Base-by-base conservation (phyloP, 2,797 vertebrate genomes). In the Geotrypetes seraphini region DNA sequence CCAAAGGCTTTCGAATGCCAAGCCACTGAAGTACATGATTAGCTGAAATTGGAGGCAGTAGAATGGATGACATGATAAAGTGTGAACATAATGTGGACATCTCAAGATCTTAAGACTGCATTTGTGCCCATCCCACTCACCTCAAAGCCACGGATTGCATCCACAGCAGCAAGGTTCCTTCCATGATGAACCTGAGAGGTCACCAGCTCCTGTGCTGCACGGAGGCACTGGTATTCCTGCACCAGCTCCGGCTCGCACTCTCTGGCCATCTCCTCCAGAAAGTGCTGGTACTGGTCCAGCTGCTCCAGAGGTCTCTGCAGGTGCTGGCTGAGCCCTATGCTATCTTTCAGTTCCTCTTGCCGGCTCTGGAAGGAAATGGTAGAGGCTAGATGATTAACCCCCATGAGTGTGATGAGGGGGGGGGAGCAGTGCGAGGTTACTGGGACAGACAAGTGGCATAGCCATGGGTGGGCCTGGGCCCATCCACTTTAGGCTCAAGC, bases 81-180 rank as follows among this genome's bases (percentile, higher is more conserved):
- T n/a, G n/a, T n/a, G n/a, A n/a, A n/a, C n/a, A n/a, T n/a, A n/a
- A n/a, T n/a, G n/a, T n/a, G n/a, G n/a, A n/a, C n/a, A n/a, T n/a
- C n/a, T n/a, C n/a, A n/a, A n/a, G n/a, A n/a, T n/a, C n/a, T n/a
- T n/a, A n/a, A n/a, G n/a, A n/a, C n/a, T n/a, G n/a, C n/a, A n/a
- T n/a, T n/a, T n/a, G n/a, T n/a, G n/a, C n/a, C 57, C 25, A 47
- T 51, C 43, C 1, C 39, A 68, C 82, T 89, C 62, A 95, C 91
- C 81, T 87, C 88, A 49, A 89, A 93, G 39, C 88, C 88, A 11
- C 67, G 69, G 54, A 95, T 89, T n/a, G 89, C 85, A 74, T 93
- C 90, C 19, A 85, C 88, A 20, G 87, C 87, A 39, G 89, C 53
- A 46, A 95, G 81, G 66, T 93, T 86, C 59, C 87, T 77, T 50